Conservation (phyloP, 2,797 vertebrate genomes). For the Rhinatrema bivittatum region DNA sequence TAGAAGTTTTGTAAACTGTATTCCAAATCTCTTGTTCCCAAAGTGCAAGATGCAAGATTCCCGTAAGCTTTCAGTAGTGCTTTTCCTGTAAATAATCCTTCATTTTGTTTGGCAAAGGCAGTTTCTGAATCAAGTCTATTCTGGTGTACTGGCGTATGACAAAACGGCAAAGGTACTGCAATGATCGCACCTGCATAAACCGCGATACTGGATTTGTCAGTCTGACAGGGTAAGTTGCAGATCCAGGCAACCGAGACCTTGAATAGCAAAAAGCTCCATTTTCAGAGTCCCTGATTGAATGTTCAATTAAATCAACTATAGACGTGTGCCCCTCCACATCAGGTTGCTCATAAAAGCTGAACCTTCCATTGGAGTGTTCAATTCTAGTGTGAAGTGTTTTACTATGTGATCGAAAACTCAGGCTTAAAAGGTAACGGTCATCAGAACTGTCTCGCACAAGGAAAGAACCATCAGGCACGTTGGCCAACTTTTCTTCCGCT, state of each 20-base stretch:
- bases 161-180: slow-evolving; percentile 96
- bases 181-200: slow-evolving; percentile 97
- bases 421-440: slow-evolving; percentile 90
- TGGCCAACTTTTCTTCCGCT: slow-evolving; percentile 90
- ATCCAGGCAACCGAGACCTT: slow-evolving; percentile 89
- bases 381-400: slow-evolving; percentile 97
- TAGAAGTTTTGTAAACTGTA: slow-evolving; percentile 85
- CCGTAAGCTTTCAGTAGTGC: slow-evolving; percentile 89
- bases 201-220: slow-evolving; percentile 92
- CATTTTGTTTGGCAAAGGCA: slow-evolving; percentile 99
- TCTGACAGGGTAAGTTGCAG: slow-evolving; percentile 93
- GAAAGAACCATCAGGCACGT: slow-evolving; percentile 89
- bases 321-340: slow-evolving; percentile 96
- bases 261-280: slow-evolving; percentile 97
- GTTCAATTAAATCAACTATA: slow-evolving; percentile 94
- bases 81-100: slow-evolving; percentile 99
- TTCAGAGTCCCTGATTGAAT: slow-evolving; percentile 96
- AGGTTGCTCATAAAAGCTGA: slow-evolving; percentile 98
- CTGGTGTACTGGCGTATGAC: slow-evolving; percentile 96
- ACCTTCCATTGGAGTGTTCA: slow-evolving; percentile 95
- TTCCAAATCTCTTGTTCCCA: slow-evolving; percentile 73
- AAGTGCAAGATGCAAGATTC: slow-evolving; percentile 88
- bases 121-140: slow-evolving; percentile 97
- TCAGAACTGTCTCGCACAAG: slow-evolving; percentile 95
- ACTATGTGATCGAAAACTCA: slow-evolving; percentile 94